A percentile compares a stretch with the other conserved stretches of the same genome.
phyloP scores from a whole-genome alignment of 2,113 vertebrate genomes.

The Laticauda colubrina region DNA sequence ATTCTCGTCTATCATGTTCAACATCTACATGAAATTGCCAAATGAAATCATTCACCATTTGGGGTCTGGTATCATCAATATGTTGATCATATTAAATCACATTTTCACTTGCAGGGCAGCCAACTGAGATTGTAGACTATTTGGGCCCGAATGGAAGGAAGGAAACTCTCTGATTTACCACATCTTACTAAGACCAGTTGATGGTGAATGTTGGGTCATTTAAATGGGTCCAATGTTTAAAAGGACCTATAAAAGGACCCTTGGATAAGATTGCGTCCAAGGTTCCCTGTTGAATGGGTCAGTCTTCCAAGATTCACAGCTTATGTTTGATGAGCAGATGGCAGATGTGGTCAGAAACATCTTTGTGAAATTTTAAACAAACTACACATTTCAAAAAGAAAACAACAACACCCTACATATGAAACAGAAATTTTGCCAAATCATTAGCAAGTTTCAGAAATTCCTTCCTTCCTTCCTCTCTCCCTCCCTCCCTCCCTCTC shows the following conservation, averaged over 20 bases:
- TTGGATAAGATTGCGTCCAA: too few species aligned
- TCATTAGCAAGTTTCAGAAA: neutral
- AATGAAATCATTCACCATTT: neutral
- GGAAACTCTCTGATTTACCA: neutral
- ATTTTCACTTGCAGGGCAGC: neutral
- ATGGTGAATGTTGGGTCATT: too few species aligned
- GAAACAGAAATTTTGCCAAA: neutral
- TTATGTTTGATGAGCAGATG: neutral
- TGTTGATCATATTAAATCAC: neutral
- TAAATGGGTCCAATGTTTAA: neutral
- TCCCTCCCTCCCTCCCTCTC: neutral
- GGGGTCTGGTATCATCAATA: neutral
- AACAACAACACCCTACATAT: neutral
- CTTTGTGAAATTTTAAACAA: neutral
- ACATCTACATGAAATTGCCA: neutral
- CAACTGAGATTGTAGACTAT: neutral
- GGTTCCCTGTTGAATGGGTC: neutral
- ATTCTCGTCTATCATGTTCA: neutral
- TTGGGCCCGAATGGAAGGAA: neutral
- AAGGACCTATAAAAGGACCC: too few species aligned
- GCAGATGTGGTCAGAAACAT: neutral
- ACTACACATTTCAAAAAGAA: neutral
- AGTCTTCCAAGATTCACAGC: neutral
- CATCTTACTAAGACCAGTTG: neutral
- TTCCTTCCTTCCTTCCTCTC: neutral